Base-by-base conservation (phyloP, 1,140 invertebrate species). In the Ladona fulva region DNA sequence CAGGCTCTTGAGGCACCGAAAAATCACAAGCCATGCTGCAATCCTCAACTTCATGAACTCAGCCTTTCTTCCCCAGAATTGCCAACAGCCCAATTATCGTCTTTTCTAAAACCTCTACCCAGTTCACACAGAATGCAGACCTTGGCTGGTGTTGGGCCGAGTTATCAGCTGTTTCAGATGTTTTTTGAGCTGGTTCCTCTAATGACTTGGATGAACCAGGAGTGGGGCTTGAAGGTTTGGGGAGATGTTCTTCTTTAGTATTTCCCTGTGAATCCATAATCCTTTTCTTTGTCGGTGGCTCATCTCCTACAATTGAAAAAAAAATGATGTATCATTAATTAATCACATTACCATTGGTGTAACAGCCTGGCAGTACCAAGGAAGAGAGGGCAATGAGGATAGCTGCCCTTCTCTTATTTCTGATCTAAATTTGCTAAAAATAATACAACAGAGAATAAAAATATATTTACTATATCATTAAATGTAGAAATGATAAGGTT, bases 1-100 rank as follows among this genome's bases (percentile, higher is more conserved):
- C 52, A 66, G 52, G 5, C 52, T 12, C 52, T 16, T 5, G 52
- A 66, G 52, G 52, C 52, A 66, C 52, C 52, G 52, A 66, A 66
- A 6, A 66, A 66, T 66, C 52, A 66, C 52, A 19, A 66, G 52
- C 52, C 52, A 66, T 66, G 16, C 52, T 66, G 16, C 52, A 16
- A 66, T 16, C 52, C 52, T 19, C 52, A 12, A 66, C 12, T 22
- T 66, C n/a, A 37, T 37, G 16, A 3, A 19, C 11, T 29, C 42
- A 76, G 10, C 42, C 75, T 42, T 76, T 76, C 42, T 76, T 76
- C 75, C 42, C 75, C 75, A 76, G 14, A 42, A 76, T 29, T 7
- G n/a, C 29, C 19, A 42, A 37, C 0, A 76, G 75, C 42, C 42
- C 75, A 16, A 37, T 42, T 10, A 76, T 76, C 42, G 25, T 76